Evolutionary conservation across 2,797 vertebrate genomes (phyloP).

Genomic region (Amblyopsis hoosieri): DNA sequence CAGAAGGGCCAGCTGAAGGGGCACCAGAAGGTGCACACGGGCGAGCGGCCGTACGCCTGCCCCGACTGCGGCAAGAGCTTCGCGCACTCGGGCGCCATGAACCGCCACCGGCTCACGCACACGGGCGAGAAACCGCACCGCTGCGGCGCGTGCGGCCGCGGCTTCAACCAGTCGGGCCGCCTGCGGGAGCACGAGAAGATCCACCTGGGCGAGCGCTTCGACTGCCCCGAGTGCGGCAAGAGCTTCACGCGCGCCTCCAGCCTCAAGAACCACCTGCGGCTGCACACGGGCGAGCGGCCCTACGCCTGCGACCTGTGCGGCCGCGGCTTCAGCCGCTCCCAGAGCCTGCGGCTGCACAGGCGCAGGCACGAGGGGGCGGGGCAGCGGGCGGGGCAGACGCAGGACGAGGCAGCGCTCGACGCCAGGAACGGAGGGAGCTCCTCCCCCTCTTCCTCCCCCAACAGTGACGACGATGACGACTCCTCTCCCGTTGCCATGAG

Average conservation of each 20-base stretch:
- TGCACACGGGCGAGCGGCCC: conserved; percentile 74
- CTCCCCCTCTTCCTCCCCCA: conserved; percentile 21
- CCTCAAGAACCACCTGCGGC: conserved; percentile 75
- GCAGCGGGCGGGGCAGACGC: conserved; percentile 35
- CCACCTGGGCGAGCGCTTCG: conserved; percentile 73
- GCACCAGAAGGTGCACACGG: conserved; percentile 74
- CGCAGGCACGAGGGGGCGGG: conserved; percentile 54
- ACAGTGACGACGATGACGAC: conserved; percentile 41
- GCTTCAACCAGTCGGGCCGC: conserved; percentile 74
- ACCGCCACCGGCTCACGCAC: conserved; percentile 73
- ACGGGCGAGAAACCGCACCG: conserved; percentile 71
- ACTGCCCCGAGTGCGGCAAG: conserved; percentile 73
- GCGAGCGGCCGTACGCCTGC: conserved; percentile 70
- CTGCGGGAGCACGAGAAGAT: conserved; percentile 73
- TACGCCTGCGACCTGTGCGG: conserved; percentile 71
- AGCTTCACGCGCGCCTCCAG: conserved; percentile 71
- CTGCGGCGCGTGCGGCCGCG: conserved; percentile 65
- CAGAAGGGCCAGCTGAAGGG: conserved; percentile 76
- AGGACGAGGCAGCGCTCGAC: conserved; percentile 38
- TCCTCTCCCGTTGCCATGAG: conserved; percentile 68
- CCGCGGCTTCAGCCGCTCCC: conserved; percentile 74
- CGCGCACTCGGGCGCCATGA: conserved; percentile 73
- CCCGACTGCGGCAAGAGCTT: conserved; percentile 74
- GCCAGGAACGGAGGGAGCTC: conserved; percentile 48
- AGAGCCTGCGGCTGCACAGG: conserved; percentile 72